Evolutionary conservation across 2,113 vertebrate genomes (phyloP), one percentile per base, ranked within the genome.

Genomic region (Lates calcarifer): DNA sequence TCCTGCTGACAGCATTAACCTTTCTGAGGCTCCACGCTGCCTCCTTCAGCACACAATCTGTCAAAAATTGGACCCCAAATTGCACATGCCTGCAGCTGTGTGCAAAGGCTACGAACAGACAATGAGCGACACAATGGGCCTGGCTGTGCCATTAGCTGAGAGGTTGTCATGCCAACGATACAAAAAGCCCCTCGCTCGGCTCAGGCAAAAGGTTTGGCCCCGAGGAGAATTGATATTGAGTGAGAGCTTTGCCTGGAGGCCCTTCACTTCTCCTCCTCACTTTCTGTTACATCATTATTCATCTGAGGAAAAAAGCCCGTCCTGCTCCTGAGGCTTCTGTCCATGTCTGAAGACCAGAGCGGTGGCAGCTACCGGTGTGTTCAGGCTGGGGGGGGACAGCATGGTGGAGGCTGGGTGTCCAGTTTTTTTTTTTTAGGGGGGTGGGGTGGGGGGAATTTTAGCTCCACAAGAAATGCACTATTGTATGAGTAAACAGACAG

Each of bases 81-180:
- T 60, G 33, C 55, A 43, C 71, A 74, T 2, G 75, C 71, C 85
- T 41, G 87, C 87, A 88, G 87, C 92, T 90, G 89, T 75, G 83
- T 56, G 61, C 66, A 22, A 77, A 88, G 73, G 49, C 86, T 76
- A 77, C 60, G 0, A 18, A 43, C 69, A 69, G 75, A 89, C 86
- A 90, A 87, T 86, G 68, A 82, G 75, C 39, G 28, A 15, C 83
- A 86, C 89, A 84, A 88, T 70, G 72, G 77, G 57, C 72, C 80
- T 1, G 81, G 70, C 83, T 51, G 57, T 69, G 71, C 76, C 81
- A 83, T 90, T 77, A 79, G 84, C 71, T 28, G 43, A 66, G 63
- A 60, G 79, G 92, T 93, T 91, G 90, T 84, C 88, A 92, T 92
- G 89, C 85, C 91, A 91, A 91, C 91, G 3, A 31, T 47, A 78